Evolutionary conservation across 2,113 vertebrate species (phyloP).

Genomic region (Gracilinanus agilis): DNA sequence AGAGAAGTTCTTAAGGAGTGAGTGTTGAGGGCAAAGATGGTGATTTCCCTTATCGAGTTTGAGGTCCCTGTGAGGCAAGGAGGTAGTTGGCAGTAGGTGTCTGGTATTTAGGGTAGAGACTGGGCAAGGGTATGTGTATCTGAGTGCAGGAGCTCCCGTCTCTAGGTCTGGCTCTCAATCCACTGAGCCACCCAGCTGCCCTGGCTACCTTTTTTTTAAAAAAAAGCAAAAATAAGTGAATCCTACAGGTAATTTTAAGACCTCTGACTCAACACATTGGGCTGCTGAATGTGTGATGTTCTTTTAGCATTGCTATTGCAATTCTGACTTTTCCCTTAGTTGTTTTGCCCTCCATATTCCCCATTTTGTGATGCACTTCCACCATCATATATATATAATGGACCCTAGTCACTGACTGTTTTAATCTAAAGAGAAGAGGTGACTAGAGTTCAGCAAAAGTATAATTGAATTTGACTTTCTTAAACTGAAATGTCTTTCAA

Average conservation of each 20-base stretch:
- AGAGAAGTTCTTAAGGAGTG: too few species aligned
- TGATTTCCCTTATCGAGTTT: too few species aligned
- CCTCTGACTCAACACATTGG: not conserved
- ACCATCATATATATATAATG: not conserved
- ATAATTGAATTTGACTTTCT: conserved; percentile 31
- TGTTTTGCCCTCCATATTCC: not conserved
- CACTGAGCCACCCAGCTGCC: too few species aligned
- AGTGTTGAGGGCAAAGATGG: too few species aligned
- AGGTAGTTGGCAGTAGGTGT: too few species aligned
- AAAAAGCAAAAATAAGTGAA: not conserved
- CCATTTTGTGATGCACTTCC: not conserved
- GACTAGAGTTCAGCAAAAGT: not conserved
- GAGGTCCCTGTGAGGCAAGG: too few species aligned
- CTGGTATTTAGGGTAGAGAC: too few species aligned
- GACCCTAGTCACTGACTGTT: not conserved
- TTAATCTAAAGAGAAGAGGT: not conserved
- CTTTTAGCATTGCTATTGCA: not conserved
- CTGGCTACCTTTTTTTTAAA: too few species aligned
- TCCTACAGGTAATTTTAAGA: not conserved
- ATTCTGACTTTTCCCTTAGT: conserved; percentile 34
- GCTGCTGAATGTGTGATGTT: not conserved
- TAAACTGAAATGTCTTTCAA: conserved; percentile 41
- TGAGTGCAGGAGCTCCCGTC: too few species aligned
- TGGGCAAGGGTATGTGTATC: too few species aligned
- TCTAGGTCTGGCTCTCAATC: too few species aligned